These are phyloP conservation scores for Heliconius nattereri DNA, from an alignment of 1,140 invertebrate genomes.

Conservation along the genomic window DNA sequence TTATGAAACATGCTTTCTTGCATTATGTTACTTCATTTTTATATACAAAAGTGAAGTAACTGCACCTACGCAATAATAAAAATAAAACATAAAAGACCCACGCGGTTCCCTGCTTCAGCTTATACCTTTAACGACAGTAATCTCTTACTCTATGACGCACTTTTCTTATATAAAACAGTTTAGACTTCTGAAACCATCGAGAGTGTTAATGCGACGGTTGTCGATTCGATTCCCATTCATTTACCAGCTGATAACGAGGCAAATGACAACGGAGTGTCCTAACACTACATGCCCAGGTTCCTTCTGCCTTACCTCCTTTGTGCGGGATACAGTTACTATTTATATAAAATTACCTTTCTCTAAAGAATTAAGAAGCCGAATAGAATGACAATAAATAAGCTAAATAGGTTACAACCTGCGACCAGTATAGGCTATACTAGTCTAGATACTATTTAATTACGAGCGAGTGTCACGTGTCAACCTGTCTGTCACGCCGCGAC, in stretches of 20 bases:
- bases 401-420: not conserved
- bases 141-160: not conserved
- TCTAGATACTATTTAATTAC: constrained; percentile 28
- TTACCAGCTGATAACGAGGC: too few species aligned
- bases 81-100: constrained; percentile 11
- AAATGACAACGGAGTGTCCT: too few species aligned
- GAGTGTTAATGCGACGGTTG: too few species aligned
- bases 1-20: not conserved
- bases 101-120: not conserved
- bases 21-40: not conserved
- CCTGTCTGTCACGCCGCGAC: constrained; percentile 32
- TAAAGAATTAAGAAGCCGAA: not conserved
- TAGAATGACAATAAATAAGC: not conserved
- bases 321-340: too few species aligned
- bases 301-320: too few species aligned
- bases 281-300: too few species aligned
- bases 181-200: not conserved
- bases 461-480: constrained; percentile 37
- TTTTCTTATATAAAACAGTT: not conserved
- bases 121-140: not conserved
- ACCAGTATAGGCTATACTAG: not conserved
- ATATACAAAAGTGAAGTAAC: not conserved
- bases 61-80: constrained; percentile 1
- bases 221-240: too few species aligned
- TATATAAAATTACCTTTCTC: too few species aligned